Conservation (phyloP, 2,888 invertebrate genomes). For the Habrosyne pyritoides region DNA sequence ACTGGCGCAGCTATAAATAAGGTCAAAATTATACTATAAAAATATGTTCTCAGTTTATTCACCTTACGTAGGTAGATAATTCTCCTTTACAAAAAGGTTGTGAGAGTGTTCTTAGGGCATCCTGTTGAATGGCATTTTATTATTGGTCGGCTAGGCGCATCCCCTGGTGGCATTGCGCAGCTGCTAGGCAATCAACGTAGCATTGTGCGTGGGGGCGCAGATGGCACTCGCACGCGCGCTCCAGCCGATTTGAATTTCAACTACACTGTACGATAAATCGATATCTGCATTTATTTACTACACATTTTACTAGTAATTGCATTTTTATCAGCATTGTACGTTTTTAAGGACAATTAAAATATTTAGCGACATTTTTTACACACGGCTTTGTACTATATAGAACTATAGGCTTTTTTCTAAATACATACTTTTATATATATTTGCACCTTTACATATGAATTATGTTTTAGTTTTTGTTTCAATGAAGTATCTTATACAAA, state of each 20-base stretch:
- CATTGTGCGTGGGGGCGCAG: conserved; percentile 78
- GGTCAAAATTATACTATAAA: too few species aligned
- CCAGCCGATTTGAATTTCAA: conserved; percentile 32
- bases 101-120: conserved; percentile 10
- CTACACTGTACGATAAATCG: conserved; percentile 54
- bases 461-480: too few species aligned
- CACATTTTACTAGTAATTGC: conserved; percentile 18
- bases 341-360: too few species aligned
- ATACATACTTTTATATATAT: too few species aligned
- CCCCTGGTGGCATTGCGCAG: conserved; percentile 57
- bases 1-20: too few species aligned
- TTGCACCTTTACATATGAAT: too few species aligned
- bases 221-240: conserved; percentile 65
- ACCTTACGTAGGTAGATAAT: conserved; percentile 12
- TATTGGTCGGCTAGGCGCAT: conserved; percentile 44
- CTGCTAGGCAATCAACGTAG: conserved; percentile 71
- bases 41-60: background rate
- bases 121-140: conserved; percentile 25
- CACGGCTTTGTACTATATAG: too few species aligned
- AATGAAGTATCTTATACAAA: too few species aligned
- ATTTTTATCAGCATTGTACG: too few species aligned
- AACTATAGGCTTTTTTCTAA: too few species aligned
- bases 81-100: background rate
- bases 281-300: conserved; percentile 43
- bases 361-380: too few species aligned